phyloP scores from a whole-genome alignment of 2,113 vertebrate species.

The Ornithorhynchus anatinus region DNA sequence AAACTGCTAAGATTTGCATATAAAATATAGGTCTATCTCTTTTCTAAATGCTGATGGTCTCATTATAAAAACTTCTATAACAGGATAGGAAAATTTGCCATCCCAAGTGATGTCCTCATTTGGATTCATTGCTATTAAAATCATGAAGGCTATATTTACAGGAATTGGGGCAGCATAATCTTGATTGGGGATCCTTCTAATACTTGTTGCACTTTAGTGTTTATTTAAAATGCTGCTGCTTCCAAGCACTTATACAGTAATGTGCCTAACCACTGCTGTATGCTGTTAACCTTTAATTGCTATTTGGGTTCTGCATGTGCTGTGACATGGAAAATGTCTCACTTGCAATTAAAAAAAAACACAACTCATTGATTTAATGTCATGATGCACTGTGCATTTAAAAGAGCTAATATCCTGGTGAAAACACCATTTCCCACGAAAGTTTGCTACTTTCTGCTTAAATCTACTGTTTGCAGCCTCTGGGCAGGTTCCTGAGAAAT shows the following conservation, averaged over 20 bases:
- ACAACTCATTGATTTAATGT: constrained; percentile 13
- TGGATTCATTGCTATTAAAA: too few species aligned
- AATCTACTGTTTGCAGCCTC: constrained; percentile 25
- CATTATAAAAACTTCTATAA: too few species aligned
- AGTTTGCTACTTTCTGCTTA: constrained; percentile 5
- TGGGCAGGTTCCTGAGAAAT: background rate
- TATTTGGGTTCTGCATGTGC: constrained; percentile 9
- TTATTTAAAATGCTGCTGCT: background rate
- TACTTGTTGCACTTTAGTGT: too few species aligned
- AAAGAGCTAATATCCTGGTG: background rate
- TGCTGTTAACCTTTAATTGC: constrained; percentile 2
- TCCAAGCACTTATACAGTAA: background rate
- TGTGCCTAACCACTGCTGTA: background rate
- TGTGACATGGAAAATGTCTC: constrained; percentile 16
- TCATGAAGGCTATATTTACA: too few species aligned
- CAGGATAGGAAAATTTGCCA: too few species aligned
- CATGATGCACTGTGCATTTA: background rate
- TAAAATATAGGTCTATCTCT: too few species aligned
- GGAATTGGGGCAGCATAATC: too few species aligned
- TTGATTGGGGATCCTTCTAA: too few species aligned
- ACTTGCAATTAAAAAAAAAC: background rate
- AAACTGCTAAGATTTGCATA: too few species aligned
- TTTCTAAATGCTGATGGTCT: too few species aligned
- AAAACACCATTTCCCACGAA: background rate
- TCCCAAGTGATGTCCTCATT: too few species aligned